phyloP scores from a whole-genome alignment of 2,888 invertebrate genomes.

The Nomada lathburiana region DNA sequence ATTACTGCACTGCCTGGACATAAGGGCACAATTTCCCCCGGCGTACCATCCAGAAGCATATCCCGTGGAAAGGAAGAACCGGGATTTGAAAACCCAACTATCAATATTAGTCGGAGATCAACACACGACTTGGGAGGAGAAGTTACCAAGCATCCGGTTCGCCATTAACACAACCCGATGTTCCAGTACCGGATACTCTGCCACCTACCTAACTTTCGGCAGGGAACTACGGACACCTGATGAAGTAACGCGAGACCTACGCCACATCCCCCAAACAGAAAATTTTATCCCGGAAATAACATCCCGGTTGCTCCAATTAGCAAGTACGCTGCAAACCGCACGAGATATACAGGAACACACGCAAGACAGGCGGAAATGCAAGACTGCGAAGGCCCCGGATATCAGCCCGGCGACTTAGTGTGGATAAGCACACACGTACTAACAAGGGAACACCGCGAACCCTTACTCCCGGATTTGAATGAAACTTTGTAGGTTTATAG shows the following conservation, averaged over 20 bases:
- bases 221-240: slow-evolving; percentile 74
- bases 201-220: slow-evolving; percentile 79
- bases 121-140: slow-evolving; percentile 54
- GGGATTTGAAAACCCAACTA: slow-evolving; percentile 77
- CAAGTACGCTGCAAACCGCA: not conserved
- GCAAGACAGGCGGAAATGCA: too few relatives aligned
- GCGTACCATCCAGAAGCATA: slow-evolving; percentile 74
- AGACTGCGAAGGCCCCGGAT: not conserved
- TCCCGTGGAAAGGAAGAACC: slow-evolving; percentile 76
- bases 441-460: too few relatives aligned
- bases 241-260: not conserved
- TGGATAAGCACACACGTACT: not conserved
- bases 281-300: slow-evolving; percentile 23
- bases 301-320: not conserved
- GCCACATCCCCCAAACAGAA: not conserved
- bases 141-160: too few relatives aligned
- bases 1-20: slow-evolving; percentile 43
- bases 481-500: too few relatives aligned
- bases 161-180: too few relatives aligned
- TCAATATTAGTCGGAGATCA: slow-evolving; percentile 69
- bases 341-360: not conserved
- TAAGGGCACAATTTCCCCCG: not conserved
- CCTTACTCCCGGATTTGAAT: too few relatives aligned
- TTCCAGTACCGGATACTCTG: slow-evolving; percentile 72
- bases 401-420: not conserved